Percentiles rank a stretch among this genome's conserved stretches.
These are phyloP conservation scores for Petrolisthes manimaculis DNA, from an alignment of 2,888 invertebrate species.

Conservation along the genomic window DNA sequence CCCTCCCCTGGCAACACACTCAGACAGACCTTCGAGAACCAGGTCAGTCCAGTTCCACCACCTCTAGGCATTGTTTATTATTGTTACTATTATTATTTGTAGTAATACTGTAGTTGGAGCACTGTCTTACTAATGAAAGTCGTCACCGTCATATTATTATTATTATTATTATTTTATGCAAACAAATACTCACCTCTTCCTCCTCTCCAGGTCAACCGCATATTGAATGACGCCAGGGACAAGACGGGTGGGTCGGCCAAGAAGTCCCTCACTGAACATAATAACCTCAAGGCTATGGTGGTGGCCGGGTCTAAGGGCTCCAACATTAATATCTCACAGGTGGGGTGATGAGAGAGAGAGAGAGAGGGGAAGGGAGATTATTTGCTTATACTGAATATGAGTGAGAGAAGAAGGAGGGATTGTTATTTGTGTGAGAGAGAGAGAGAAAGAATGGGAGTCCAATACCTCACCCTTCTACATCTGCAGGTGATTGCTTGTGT, in stretches of 20 bases:
- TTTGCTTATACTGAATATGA: not conserved
- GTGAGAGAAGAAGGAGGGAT: not conserved
- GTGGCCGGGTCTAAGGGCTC: constrained; percentile 99
- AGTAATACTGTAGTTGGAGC: not conserved
- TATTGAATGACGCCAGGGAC: constrained; percentile 99
- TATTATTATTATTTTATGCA: not conserved
- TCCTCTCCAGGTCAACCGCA: constrained; percentile 81
- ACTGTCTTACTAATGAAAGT: not conserved
- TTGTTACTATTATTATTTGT: too few species aligned
- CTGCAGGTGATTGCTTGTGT: constrained; percentile 97
- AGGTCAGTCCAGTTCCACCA: constrained; percentile 72
- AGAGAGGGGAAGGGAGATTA: not conserved
- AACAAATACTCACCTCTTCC: not conserved
- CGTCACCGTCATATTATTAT: not conserved
- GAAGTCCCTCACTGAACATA: constrained; percentile 98
- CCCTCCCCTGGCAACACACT: constrained; percentile 99
- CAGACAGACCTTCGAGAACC: constrained; percentile 98
- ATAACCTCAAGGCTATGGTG: constrained; percentile 99
- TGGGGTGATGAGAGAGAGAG: constrained; percentile 70
- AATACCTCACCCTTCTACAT: constrained; percentile 41
- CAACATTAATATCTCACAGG: constrained; percentile 99
- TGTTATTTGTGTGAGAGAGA: not conserved
- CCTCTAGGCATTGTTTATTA: too few species aligned
- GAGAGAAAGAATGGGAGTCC: not conserved
- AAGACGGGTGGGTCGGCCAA: constrained; percentile 99